These are phyloP conservation scores for Tetragonisca angustula DNA, from an alignment of 2,888 invertebrate species.

Conservation along the genomic window DNA sequence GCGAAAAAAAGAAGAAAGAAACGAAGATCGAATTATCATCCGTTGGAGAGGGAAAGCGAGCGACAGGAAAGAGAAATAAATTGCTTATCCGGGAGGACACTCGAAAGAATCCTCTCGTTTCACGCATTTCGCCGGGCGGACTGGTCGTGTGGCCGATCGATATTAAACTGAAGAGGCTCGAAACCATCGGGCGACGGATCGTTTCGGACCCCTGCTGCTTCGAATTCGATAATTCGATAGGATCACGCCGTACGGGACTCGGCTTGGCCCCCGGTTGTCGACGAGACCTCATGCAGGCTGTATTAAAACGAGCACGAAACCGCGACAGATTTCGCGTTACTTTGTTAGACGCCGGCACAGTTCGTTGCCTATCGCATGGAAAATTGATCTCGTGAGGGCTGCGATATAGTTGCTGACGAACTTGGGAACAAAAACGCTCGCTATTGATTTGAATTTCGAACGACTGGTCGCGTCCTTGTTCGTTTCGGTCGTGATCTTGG, in stretches of 20 bases:
- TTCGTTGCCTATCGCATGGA: conserved; percentile 11
- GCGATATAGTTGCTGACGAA: not conserved
- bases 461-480: not conserved
- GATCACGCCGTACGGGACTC: conserved; percentile 24
- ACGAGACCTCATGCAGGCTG: conserved; percentile 54
- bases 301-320: conserved; percentile 45
- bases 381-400: conserved; percentile 11
- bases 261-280: conserved; percentile 29
- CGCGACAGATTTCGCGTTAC: conserved; percentile 48
- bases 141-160: conserved; percentile 58
- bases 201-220: conserved; percentile 55
- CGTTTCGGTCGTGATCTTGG: not conserved
- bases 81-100: conserved; percentile 39
- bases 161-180: conserved; percentile 65
- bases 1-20: not conserved
- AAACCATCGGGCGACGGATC: conserved; percentile 71
- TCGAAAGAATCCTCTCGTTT: conserved; percentile 49
- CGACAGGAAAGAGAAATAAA: conserved; percentile 23
- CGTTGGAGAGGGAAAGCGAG: not conserved
- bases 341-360: conserved; percentile 34
- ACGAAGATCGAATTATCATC: not conserved
- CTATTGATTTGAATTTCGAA: not conserved
- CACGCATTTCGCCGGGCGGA: conserved; percentile 36
- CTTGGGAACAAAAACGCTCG: not conserved
- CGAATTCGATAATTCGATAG: conserved; percentile 62